Conservation (phyloP, 1,140 invertebrate genomes). For the Lasioglossum albipes region DNA sequence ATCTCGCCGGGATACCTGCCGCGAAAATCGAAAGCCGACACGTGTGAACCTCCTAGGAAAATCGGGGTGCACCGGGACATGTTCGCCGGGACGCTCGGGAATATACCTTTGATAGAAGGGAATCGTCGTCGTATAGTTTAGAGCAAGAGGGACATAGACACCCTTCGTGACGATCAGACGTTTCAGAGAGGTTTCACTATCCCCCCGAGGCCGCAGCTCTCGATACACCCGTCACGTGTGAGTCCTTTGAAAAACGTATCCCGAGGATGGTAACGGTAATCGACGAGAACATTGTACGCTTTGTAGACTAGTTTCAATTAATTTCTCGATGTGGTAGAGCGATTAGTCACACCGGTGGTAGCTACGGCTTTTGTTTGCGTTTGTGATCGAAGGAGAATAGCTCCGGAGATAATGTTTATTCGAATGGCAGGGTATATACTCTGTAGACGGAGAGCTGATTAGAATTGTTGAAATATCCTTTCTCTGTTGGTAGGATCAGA, state of each 20-base stretch:
- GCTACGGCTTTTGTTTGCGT: no score
- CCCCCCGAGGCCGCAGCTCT: neutral
- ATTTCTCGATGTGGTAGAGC: neutral
- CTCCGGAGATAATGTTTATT: no score
- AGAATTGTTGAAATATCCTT: neutral
- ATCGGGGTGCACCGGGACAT: neutral
- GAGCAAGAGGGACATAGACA: neutral
- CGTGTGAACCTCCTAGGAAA: conserved; percentile 4
- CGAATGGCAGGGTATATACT: no score
- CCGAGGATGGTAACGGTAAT: conserved; percentile 14
- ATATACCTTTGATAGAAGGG: neutral
- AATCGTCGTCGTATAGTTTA: neutral
- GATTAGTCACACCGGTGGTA: neutral
- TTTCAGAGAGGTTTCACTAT: neutral
- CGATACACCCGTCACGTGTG: conserved; percentile 25
- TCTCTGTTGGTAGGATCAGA: neutral
- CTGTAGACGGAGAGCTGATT: neutral
- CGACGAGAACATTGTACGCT: neutral
- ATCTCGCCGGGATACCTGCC: no score
- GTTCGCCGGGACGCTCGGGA: neutral
- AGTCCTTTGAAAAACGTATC: conserved; percentile 14
- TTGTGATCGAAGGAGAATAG: neutral
- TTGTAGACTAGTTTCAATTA: conserved; percentile 13
- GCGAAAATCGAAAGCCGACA: neutral
- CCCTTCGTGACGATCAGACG: neutral